Percentiles rank a stretch among this genome's conserved stretches.
Evolutionary conservation across 2,113 vertebrate genomes (phyloP).

Genomic region (Alexandromys fortis): DNA sequence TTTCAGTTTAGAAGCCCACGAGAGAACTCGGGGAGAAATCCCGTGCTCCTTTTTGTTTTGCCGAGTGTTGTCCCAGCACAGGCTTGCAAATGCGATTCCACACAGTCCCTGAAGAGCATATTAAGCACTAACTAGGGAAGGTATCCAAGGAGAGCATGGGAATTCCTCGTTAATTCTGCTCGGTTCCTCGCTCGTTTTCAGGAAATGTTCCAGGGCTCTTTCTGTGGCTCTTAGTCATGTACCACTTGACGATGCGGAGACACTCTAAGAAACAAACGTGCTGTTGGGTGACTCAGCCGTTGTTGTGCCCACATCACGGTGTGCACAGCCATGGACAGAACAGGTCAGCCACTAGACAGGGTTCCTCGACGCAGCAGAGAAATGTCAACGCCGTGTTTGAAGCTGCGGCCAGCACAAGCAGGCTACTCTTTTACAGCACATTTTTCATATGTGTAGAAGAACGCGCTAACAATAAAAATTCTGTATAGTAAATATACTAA

Average conservation of each 20-base stretch:
- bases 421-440: neutral
- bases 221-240: neutral
- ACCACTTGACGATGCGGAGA: neutral
- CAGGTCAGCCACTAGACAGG: neutral
- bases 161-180: neutral
- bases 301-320: neutral
- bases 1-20: conserved; percentile 3
- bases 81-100: conserved; percentile 50
- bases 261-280: neutral
- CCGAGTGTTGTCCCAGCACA: neutral
- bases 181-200: neutral
- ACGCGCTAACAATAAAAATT: neutral
- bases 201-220: neutral
- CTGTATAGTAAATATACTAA: neutral
- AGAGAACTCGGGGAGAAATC: neutral
- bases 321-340: neutral
- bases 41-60: neutral
- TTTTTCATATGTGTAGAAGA: neutral
- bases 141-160: neutral
- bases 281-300: neutral
- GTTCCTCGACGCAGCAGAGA: neutral
- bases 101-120: conserved; percentile 48
- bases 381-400: neutral
- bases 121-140: neutral
- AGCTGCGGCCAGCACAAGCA: neutral